Conservation (phyloP, 2,888 invertebrate genomes). For the Papilio gigon region DNA sequence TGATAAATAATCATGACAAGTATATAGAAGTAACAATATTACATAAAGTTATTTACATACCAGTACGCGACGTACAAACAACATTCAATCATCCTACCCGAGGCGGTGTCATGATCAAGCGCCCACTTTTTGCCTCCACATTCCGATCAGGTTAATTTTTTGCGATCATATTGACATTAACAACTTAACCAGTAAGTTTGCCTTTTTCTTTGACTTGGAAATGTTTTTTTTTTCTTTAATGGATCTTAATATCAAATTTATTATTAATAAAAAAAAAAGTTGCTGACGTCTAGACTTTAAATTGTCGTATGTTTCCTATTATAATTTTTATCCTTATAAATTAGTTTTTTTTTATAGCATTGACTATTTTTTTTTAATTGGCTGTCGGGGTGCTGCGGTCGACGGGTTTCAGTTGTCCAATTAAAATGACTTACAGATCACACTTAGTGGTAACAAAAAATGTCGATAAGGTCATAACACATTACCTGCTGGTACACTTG, state of each 20-base stretch:
- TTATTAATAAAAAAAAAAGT: conserved; percentile 1
- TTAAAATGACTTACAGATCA: neutral
- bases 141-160: conserved; percentile 59
- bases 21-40: neutral
- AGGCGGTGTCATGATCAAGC: conserved; percentile 41
- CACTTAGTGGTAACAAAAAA: conserved; percentile 23
- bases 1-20: neutral
- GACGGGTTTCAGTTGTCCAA: neutral
- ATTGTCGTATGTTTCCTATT: neutral
- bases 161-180: conserved; percentile 47
- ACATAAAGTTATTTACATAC: conserved; percentile 16
- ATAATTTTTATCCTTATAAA: neutral
- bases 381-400: neutral
- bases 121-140: conserved; percentile 58
- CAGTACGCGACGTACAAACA: conserved; percentile 21
- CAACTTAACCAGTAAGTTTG: conserved; percentile 40
- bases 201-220: conserved; percentile 18
- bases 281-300: neutral
- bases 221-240: conserved; percentile 12
- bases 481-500: conserved; percentile 32
- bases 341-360: neutral
- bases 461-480: conserved; percentile 15
- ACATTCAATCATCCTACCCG: conserved; percentile 31
- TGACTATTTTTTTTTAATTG: neutral
- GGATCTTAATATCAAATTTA: conserved; percentile 9